phyloP scores from a whole-genome alignment of 2,888 invertebrate species.

The Eupithecia vulgata region DNA sequence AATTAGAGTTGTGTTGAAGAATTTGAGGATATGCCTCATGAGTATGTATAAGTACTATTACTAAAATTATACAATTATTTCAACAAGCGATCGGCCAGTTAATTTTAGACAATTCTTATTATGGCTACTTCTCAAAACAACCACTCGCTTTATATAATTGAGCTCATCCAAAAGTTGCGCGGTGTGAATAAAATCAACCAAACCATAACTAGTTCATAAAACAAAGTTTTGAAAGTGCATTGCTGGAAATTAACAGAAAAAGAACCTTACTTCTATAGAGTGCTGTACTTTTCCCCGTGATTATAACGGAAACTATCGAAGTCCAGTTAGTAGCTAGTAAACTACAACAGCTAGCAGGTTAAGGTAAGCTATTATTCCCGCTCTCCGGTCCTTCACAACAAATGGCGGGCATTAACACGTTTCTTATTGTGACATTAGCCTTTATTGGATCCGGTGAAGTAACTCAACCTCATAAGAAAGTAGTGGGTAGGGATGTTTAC shows the following conservation, averaged over 20 bases:
- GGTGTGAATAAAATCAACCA: not conserved
- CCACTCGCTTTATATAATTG: not conserved
- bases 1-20: no score
- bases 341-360: slow-evolving; percentile 17
- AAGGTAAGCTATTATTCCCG: slow-evolving; percentile 56
- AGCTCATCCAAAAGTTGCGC: not conserved
- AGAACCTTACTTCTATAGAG: not conserved
- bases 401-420: slow-evolving; percentile 72
- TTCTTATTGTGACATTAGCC: slow-evolving; percentile 73
- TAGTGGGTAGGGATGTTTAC: slow-evolving; percentile 56
- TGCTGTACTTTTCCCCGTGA: not conserved
- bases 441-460: slow-evolving; percentile 68
- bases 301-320: slow-evolving; percentile 11
- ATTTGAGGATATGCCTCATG: not conserved
- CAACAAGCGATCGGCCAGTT: not conserved
- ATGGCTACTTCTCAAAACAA: not conserved
- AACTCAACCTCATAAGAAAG: slow-evolving; percentile 64
- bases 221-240: not conserved
- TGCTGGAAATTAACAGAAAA: not conserved
- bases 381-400: slow-evolving; percentile 59
- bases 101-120: not conserved
- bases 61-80: not conserved
- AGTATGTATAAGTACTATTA: not conserved
- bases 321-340: slow-evolving; percentile 17
- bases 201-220: not conserved